Base-by-base conservation (phyloP, 2,113 vertebrate genomes). In the Anhinga rufa region DNA sequence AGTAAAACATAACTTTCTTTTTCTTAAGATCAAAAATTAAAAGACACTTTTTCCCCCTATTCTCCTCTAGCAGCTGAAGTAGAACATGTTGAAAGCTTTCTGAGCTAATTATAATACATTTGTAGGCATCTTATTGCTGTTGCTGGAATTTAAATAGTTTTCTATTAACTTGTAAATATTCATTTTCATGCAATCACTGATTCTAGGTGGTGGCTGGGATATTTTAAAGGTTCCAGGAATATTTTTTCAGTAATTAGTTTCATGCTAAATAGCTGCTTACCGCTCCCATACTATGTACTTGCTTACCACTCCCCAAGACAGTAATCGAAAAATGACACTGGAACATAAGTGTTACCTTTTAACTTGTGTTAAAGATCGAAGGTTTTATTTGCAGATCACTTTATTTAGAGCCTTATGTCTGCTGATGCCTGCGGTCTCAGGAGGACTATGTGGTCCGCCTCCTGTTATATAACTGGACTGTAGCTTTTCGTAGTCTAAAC, bases 1-100 rank as follows among this genome's bases (percentile, higher is more conserved):
- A 99, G 98, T 97, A 55, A 81, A 78, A 55, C 66, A 14, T 2
- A 55, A 22, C 22, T 70, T 65, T 6, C 4, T 61, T 69, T 55
- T 82, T 24, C 22, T 20, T 55, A 60, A 71, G 32, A 82, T 17
- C 14, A 57, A 80, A 44, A 48, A 42, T 9, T 55, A 72, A 49
- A 49, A 82, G 26, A 14, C 2, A 2, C 17, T 13, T 34, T 21
- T 34, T 21, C 16, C 44, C 44, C 44, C 44, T 48, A 21, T 25
- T 14, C 17, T 17, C 14, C n/a, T 4, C 5, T 9, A 57, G 49
- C 38, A 82, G 36, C 58, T 64, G 25, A 79, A 46, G 61, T 55
- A 17, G 10, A 87, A 64, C 20, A 8, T 22, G 26, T 29, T 75
- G 57, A 38, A 88, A 88, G 70, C 14, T 75, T 90, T 38, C 38